Evolutionary conservation across 2,888 invertebrate species (phyloP), one percentile per base, ranked within the genome.

Genomic region (Seira sanloemensis): DNA sequence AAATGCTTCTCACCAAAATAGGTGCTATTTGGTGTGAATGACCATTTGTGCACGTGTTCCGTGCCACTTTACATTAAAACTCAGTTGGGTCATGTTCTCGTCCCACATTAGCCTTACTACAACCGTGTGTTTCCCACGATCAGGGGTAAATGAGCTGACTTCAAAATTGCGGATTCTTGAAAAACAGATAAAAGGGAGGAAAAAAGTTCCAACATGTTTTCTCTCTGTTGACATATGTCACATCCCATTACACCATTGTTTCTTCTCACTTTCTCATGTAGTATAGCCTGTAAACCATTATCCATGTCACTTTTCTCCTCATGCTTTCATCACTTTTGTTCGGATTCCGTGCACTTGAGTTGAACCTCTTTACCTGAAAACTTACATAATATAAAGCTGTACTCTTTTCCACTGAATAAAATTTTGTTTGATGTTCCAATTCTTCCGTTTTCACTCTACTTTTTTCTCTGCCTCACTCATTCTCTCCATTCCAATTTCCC

Each of bases 351-450:
- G 4, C 37, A 37, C 37, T 12, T 37, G 5, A 37, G 5, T 37
- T 37, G 4, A 7, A 37, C 37, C 12, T 37, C 12, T 37, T 37
- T 37, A 37, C 37, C 37, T 37, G 37, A 4, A 37, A 37, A 12
- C 5, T 37, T 37, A 12, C 37, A 7, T 37, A 37, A 37, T 12
- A 37, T 37, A 4, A 7, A 37, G 12, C 37, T 37, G n/a, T n/a
- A n/a, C n/a, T n/a, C n/a, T n/a, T n/a, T n/a, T n/a, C n/a, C n/a
- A n/a, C n/a, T n/a, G n/a, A n/a, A n/a, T n/a, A n/a, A n/a, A n/a
- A 5, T 69, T 58, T 58, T 83, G 69, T 76, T 73, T 83, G 68
- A 68, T 75, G 62, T 58, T 75, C 75, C 75, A 69, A 62, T 69
- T 74, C 80, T 75, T 80, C 26, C 76, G 50, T 74, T 68, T 50